Base-by-base conservation (phyloP, 2,797 vertebrate genomes). In the Emydoidea blandingii region DNA sequence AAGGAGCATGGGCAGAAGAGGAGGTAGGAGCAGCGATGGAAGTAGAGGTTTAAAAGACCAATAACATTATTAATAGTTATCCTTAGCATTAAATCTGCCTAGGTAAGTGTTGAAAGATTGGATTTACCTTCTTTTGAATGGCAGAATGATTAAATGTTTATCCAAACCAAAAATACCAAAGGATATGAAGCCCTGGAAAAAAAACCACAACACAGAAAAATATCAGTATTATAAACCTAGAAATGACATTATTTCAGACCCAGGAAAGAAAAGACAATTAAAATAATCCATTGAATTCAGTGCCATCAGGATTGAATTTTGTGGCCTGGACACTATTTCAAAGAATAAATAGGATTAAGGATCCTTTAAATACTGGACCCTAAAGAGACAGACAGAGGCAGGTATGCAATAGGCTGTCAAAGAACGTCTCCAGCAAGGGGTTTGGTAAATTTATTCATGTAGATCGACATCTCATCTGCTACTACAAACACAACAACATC, bases 101-200 rank as follows among this genome's bases (percentile, higher is more conserved):
- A 94, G 25, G 44, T 3, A 31, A 54, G 94, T 86, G 88, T 83
- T 81, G 84, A 86, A 94, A 97, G 93, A 95, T 50, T 92, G 72
- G 96, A 44, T 94, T 98, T 99, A 99, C 99, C 99, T 99, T 98
- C 98, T 98, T 80, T 99, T 99, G 98, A 99, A 98, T 31, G 99
- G 99, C 41, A 99, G 96, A 92, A 99, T 99, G 81, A 99, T 99
- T 96, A 99, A 98, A 98, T 99, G 99, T 96, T 99, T 99, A 97
- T 99, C 99, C 96, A 99, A 98, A 34, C 99, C 99, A 98, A 99
- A 99, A 96, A 99, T 98, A 95, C 98, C 99, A 97, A 99, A 99
- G 59, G 99, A 99, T 97, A 99, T 98, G 92, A 99, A 99, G 52
- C 99, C 99, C 99, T 99, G 95, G 89, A 68, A 80, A 88, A 95